phyloP scores from a whole-genome alignment of 2,888 invertebrate species.

The Xanthia icteritia region DNA sequence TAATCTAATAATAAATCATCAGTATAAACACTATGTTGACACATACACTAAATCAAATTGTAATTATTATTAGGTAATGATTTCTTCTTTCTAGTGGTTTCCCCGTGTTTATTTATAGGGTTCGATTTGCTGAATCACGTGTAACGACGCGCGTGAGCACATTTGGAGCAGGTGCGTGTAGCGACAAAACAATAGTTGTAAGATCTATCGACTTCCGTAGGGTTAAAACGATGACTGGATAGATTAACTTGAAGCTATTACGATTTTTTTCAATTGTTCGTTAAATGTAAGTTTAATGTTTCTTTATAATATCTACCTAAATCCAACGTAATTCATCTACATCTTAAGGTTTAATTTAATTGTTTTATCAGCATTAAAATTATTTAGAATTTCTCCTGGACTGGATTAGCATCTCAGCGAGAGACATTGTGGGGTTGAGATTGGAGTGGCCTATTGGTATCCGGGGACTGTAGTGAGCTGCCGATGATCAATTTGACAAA shows the following conservation, averaged over 20 bases:
- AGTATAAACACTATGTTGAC: constrained; percentile 52
- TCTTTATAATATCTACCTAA: not conserved
- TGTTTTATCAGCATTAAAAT: too few species aligned
- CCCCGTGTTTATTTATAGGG: not conserved
- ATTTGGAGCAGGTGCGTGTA: not conserved
- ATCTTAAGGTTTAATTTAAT: too few species aligned
- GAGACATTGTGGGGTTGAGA: not conserved
- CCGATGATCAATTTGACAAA: too few species aligned
- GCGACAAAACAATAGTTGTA: not conserved
- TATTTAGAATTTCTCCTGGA: not conserved
- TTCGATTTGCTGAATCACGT: not conserved
- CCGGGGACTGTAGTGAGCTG: not conserved
- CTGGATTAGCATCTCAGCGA: not conserved
- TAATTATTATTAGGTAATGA: constrained; percentile 12
- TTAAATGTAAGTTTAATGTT: too few species aligned
- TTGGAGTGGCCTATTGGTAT: not conserved
- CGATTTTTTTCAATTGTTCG: not conserved
- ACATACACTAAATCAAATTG: constrained; percentile 40
- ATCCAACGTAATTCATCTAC: not conserved
- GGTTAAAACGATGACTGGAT: not conserved
- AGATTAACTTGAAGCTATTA: not conserved
- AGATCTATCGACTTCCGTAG: not conserved
- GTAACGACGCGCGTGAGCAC: not conserved
- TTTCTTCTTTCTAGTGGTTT: constrained; percentile 23
- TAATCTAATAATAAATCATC: constrained; percentile 70